Conservation (phyloP, 2,797 vertebrate species). For the Botia kubotai region DNA sequence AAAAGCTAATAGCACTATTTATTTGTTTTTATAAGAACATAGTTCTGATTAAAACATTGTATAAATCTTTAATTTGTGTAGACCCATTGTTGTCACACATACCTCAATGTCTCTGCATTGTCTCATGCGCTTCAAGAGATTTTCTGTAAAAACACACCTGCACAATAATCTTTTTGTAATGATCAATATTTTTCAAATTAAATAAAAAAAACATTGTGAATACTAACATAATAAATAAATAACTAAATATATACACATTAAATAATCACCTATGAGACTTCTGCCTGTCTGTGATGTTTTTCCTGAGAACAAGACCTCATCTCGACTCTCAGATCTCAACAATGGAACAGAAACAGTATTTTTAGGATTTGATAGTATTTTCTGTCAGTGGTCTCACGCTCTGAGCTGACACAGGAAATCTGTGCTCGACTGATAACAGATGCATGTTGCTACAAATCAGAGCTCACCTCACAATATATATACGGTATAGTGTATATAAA, state of each 20-base stretch:
- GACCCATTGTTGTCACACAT: neutral
- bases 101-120: slow-evolving; percentile 1
- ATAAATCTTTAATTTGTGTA: neutral
- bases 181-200: slow-evolving; percentile 9
- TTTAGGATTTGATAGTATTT: no score
- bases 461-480: no score
- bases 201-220: neutral
- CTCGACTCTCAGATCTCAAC: no score
- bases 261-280: neutral
- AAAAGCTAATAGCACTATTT: neutral
- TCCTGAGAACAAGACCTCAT: no score
- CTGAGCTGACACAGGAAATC: no score
- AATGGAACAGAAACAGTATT: no score
- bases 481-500: no score
- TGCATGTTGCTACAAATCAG: no score
- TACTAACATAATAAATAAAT: neutral
- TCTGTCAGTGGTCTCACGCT: no score
- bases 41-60: neutral
- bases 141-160: neutral
- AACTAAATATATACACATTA: neutral
- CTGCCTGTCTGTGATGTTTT: no score
- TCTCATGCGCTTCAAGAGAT: slow-evolving; percentile 1
- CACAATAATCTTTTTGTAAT: slow-evolving; percentile 25
- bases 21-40: neutral
- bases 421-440: no score